A percentile compares a stretch with the other conserved stretches of the same genome.
These are phyloP conservation scores for Thaumetopoea pityocampa DNA, from an alignment of 1,140 invertebrate species.

Conservation along the genomic window DNA sequence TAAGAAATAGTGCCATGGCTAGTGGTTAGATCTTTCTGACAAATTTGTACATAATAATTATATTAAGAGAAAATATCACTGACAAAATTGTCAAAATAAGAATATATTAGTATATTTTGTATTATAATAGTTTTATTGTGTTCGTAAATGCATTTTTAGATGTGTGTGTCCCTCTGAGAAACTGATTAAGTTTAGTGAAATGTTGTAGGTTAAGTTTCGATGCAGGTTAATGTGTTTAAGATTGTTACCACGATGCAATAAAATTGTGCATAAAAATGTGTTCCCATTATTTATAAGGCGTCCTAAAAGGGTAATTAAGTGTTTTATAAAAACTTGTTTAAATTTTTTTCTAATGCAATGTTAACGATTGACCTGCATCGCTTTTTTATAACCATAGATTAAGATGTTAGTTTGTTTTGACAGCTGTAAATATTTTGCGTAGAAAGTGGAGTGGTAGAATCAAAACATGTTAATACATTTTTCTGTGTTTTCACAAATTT, in stretches of 20 bases:
- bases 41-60: slow-evolving; percentile 60
- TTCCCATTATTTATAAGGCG: slow-evolving; percentile 36
- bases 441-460: slow-evolving; percentile 59
- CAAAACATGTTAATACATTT: slow-evolving; percentile 68
- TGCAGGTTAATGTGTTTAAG: slow-evolving; percentile 59
- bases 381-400: slow-evolving; percentile 43
- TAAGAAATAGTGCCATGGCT: slow-evolving; percentile 67
- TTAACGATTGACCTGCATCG: slow-evolving; percentile 66
- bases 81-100: slow-evolving; percentile 37
- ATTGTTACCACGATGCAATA: slow-evolving; percentile 40
- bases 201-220: slow-evolving; percentile 35
- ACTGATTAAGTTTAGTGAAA: slow-evolving; percentile 38
- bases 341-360: slow-evolving; percentile 33
- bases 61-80: slow-evolving; percentile 57
- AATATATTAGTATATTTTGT: slow-evolving; percentile 55
- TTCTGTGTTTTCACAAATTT: slow-evolving; percentile 72
- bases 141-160: slow-evolving; percentile 41
- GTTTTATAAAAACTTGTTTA: slow-evolving; percentile 33
- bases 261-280: slow-evolving; percentile 39
- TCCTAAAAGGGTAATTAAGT: slow-evolving; percentile 42
- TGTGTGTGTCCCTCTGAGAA: slow-evolving; percentile 32
- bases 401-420: slow-evolving; percentile 53
- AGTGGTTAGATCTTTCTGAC: slow-evolving; percentile 39
- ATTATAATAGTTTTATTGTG: slow-evolving; percentile 48
- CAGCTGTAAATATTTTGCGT: slow-evolving; percentile 69